Base-by-base conservation (phyloP, 2,797 vertebrate genomes). In the Psittacula derbiana region DNA sequence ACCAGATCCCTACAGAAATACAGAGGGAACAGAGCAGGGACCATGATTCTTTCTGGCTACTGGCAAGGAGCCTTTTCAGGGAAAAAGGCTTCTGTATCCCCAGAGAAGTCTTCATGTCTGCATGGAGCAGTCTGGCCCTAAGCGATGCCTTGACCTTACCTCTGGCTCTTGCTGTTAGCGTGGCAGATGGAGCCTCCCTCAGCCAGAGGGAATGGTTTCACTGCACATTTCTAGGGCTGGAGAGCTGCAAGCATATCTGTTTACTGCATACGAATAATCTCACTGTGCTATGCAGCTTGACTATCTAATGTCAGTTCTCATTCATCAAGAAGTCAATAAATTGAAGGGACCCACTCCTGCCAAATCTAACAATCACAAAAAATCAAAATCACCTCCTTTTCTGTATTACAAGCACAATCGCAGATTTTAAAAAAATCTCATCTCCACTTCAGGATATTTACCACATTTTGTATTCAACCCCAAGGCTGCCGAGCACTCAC, bases 261-360 rank as follows among this genome's bases (percentile, higher is more conserved):
- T 97, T 95, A 85, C 89, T 53, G 90, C 96, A 96, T 95, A 80
- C n/a, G 79, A 96, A 96, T 87, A 86, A 93, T 90, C 70, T 79
- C 23, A 61, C 23, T 70, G 80, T 61, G 88, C 58, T 84, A 23
- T 43, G 65, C 64, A 85, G 80, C 49, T 94, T 94, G 64, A 83
- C 52, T 96, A 64, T 86, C 73, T 88, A 80, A 88, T 74, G 78
- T 80, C 86, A 92, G 41, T 64, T 50, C 16, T 92, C 80, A 40
- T 67, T 93, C 44, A 4, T 57, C 46, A 78, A 76, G 86, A 93
- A 79, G 82, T 70, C 88, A 86, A 44, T 61, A 81, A 61, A 53
- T 86, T 91, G 44, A 84, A 82, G 31, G 80, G 30, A 89, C 28
- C 11, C n/a, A 33, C 52, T 65, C 28, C 71, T 50, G 36, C 69